Percentiles rank a stretch among this genome's conserved stretches.
phyloP scores from a whole-genome alignment of 2,113 vertebrate genomes.

The Prunella himalayana region DNA sequence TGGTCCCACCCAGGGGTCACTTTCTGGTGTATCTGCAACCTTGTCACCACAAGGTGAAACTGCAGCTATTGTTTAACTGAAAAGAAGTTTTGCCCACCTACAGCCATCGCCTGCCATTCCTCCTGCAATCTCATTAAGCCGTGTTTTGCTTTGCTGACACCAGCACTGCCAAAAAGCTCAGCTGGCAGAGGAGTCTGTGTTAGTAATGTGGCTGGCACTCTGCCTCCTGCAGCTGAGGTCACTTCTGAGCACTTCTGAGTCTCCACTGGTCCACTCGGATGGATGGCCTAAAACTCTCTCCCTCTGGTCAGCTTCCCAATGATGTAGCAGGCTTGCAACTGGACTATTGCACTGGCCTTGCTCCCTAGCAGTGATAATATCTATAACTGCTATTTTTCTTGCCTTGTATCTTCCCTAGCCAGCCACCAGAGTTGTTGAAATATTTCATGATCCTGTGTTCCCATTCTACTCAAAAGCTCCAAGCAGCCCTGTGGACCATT shows the following conservation, averaged over 20 bases:
- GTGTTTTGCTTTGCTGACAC: slow-evolving; percentile 12
- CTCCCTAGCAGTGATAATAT: not conserved
- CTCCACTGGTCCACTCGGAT: not conserved
- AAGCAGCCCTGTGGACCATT: not conserved
- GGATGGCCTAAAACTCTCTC: not conserved
- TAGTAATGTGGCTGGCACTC: slow-evolving; percentile 27
- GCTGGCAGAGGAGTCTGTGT: not conserved
- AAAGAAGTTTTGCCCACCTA: not conserved
- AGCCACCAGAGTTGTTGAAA: not conserved
- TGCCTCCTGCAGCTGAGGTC: slow-evolving; percentile 41
- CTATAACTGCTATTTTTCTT: slow-evolving; percentile 11
- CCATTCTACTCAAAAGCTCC: not conserved
- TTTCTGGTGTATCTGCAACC: not conserved
- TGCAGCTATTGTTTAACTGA: not conserved
- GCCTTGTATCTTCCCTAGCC: not conserved
- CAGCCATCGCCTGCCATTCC: not conserved
- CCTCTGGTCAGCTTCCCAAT: not conserved
- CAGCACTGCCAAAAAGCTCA: not conserved
- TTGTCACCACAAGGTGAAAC: not conserved
- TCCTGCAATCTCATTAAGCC: not conserved
- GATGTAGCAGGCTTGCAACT: not conserved
- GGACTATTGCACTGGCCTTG: not conserved
- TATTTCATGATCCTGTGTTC: not conserved
- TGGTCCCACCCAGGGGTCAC: not conserved
- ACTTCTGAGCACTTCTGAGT: not conserved